Conservation (phyloP, 2,113 vertebrate species). For the Heterocephalus glaber region DNA sequence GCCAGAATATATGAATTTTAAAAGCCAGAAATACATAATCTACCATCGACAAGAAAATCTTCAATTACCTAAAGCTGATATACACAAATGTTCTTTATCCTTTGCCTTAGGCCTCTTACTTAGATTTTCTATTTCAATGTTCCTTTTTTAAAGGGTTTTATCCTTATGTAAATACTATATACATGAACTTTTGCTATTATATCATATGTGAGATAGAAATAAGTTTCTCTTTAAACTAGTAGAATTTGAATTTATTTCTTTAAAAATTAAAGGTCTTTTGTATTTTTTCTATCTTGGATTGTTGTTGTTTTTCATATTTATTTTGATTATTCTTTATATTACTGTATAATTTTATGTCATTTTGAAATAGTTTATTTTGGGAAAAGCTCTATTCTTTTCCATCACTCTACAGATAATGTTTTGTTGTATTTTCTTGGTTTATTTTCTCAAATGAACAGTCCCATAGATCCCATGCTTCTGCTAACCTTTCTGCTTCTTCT, state of each 20-base stretch:
- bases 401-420: neutral
- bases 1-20: neutral
- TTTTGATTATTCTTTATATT: neutral
- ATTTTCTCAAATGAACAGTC: neutral
- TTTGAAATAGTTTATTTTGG: neutral
- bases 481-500: fast-evolving
- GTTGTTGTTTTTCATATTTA: neutral
- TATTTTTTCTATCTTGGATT: neutral
- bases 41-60: slow-evolving; percentile 40
- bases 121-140: slow-evolving; percentile 20
- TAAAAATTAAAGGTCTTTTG: neutral
- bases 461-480: neutral
- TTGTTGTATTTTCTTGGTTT: neutral
- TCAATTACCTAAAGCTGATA: neutral
- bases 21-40: neutral
- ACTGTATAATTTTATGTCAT: neutral
- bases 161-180: neutral
- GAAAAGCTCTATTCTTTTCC: neutral
- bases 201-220: neutral
- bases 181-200: neutral
- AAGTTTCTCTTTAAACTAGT: neutral
- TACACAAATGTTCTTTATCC: neutral
- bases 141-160: neutral
- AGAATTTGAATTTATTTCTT: neutral
- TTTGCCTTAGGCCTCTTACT: neutral